Evolutionary conservation across 2,888 invertebrate species (phyloP).

Genomic region (Drosophila siamana): DNA sequence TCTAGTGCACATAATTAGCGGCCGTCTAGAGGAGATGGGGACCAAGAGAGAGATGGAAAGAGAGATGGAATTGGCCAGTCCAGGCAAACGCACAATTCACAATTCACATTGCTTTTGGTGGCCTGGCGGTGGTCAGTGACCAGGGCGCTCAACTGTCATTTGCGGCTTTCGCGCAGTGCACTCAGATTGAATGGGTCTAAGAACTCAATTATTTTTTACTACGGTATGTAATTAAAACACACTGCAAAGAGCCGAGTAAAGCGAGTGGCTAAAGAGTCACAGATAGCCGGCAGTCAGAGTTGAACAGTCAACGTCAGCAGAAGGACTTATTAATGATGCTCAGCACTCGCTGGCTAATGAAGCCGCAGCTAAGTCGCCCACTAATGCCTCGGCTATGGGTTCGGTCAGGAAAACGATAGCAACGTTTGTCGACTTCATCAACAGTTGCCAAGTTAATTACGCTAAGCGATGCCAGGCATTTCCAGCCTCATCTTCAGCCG

Average conservation of each 20-base stretch:
- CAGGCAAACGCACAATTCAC: not conserved
- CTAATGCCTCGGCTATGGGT: slow-evolving; percentile 24
- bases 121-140: slow-evolving; percentile 69
- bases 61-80: slow-evolving; percentile 25
- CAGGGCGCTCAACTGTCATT: slow-evolving; percentile 54
- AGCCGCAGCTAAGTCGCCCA: slow-evolving; percentile 44
- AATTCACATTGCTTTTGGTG: not conserved
- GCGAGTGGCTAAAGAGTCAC: not conserved
- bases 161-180: slow-evolving; percentile 26
- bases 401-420: slow-evolving; percentile 12
- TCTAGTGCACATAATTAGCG: slow-evolving; percentile 77
- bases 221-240: slow-evolving; percentile 69
- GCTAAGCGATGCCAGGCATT: slow-evolving; percentile 62
- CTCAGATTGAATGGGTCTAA: slow-evolving; percentile 66
- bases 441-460: slow-evolving; percentile 75
- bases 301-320: slow-evolving; percentile 62
- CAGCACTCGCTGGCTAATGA: slow-evolving; percentile 60
- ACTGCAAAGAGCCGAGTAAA: slow-evolving; percentile 23
- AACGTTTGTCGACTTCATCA: slow-evolving; percentile 59
- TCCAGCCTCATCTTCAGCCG: slow-evolving; percentile 32
- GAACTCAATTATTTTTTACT: slow-evolving; percentile 79
- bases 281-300: slow-evolving; percentile 17
- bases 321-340: slow-evolving; percentile 74
- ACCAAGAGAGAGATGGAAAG: no score
- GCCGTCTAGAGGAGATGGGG: not conserved